Conservation (phyloP, 2,113 vertebrate genomes). For the Myrmophylax atrothorax region DNA sequence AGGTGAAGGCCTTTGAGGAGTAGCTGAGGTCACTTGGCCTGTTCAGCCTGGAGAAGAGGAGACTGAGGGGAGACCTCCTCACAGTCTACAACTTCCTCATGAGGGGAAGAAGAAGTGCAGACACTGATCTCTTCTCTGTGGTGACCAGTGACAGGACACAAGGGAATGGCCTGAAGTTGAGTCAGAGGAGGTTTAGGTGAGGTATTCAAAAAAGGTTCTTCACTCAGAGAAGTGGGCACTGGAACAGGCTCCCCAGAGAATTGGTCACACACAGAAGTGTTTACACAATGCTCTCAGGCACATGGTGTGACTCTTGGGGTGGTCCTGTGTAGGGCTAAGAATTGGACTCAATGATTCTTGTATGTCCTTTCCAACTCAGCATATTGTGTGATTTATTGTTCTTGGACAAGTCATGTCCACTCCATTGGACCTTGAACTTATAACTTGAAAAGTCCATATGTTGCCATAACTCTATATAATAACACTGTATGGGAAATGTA, state of each 20-base stretch:
- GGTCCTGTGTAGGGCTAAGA: neutral
- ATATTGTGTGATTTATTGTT: neutral
- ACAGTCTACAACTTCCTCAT: accelerated
- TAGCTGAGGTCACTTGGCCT: neutral
- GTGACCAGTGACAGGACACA: neutral
- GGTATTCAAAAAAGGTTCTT: accelerated
- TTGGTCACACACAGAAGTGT: neutral
- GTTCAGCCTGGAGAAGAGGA: neutral
- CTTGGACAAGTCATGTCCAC: neutral
- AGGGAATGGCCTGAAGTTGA: neutral
- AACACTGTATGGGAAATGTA: neutral
- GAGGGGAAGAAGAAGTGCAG: too few relatives aligned
- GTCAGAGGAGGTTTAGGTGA: accelerated
- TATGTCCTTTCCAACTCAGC: neutral
- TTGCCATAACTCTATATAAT: neutral
- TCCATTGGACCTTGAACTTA: neutral
- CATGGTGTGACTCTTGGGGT: neutral
- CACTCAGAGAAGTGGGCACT: accelerated
- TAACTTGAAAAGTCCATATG: neutral
- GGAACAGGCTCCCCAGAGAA: neutral
- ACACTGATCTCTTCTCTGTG: accelerated
- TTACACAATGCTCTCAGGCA: neutral
- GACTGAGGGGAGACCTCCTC: neutral
- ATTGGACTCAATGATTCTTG: neutral
- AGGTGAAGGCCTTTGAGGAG: neutral